phyloP scores from a whole-genome alignment of 2,113 vertebrate species.

The Pyrgilauda ruficollis region DNA sequence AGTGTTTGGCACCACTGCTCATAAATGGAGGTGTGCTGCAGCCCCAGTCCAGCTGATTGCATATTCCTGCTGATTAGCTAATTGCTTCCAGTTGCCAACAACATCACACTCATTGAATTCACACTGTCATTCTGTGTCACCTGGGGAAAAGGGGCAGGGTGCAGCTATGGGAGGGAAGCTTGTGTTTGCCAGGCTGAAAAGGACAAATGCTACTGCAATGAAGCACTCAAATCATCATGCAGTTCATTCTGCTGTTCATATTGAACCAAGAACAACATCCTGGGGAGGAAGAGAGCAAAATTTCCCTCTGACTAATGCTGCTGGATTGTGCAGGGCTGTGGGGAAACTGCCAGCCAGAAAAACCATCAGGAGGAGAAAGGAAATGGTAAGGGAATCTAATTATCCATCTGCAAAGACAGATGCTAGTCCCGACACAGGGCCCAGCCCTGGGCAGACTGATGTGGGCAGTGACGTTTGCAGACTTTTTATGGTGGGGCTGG shows the following conservation, averaged over 20 bases:
- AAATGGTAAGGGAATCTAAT: conserved; percentile 45
- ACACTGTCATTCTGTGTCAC: neutral
- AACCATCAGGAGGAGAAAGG: conserved; percentile 13
- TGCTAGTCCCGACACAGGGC: fast-evolving
- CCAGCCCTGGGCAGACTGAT: neutral
- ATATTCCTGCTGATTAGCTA: neutral
- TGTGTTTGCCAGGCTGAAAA: neutral
- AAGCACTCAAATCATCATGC: neutral
- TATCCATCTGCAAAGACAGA: conserved; percentile 28
- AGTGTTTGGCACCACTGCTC: neutral
- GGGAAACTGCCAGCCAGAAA: neutral
- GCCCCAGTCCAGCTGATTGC: neutral
- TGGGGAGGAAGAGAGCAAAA: conserved; percentile 2
- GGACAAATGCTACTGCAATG: neutral
- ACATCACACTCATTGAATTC: neutral
- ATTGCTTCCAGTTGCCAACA: neutral
- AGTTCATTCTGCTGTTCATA: neutral
- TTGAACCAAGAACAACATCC: neutral
- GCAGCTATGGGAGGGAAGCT: neutral
- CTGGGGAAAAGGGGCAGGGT: neutral
- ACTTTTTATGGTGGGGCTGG: neutral
- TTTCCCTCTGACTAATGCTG: conserved; percentile 30
- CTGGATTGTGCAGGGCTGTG: neutral
- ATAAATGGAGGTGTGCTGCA: neutral
- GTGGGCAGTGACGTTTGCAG: neutral